Evolutionary conservation across 1,140 invertebrate genomes (phyloP), one percentile per base, ranked within the genome.

Genomic region (Dinoponera quadriceps): DNA sequence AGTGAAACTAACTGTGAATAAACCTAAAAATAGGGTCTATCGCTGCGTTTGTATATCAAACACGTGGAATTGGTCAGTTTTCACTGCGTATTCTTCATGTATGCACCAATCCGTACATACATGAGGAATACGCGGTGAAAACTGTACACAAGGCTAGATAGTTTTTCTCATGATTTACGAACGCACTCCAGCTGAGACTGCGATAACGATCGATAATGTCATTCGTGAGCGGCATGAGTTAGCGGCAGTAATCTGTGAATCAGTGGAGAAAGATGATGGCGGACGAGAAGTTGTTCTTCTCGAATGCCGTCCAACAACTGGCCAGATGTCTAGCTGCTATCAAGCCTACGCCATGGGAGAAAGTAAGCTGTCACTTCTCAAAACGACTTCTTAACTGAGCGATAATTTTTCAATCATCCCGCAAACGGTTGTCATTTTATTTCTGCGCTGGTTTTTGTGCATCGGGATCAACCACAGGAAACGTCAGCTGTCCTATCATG

Each of bases 341-440:
- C 60, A 96, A 97, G 91, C 96, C 97, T 75, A 97, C 97, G 86
- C 97, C 98, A 94, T 98, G 97, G 97, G 97, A 98, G 93, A 98
- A 98, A 96, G 97, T 98, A 94, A 92, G 87, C 86, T n/a, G 54
- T 72, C 55, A 48, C 38, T 49, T 22, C 22, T 38, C 7, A 11
- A 38, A 2, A 68, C 5, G 25, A 48, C 44, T 2, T n/a, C 22
- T 9, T 25, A 14, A 54, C 57, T 3, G 33, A 57, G 57, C 16
- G 3, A 27, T 59, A 7, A 38, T 60, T 51, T 33, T 14, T 49
- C 44, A 11, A 22, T 7, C 4, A 59, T 73, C 25, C 16, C 3
- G n/a, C 5, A 7, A 38, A 29, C 22, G 33, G 0, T 1, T 25
- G 9, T 48, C 14, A 29, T 5, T 71, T n/a, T 7, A 0, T 13